Evolutionary conservation across 2,113 vertebrate genomes (phyloP), one percentile per base, ranked within the genome.

Genomic region (Chlamydotis undulata): DNA sequence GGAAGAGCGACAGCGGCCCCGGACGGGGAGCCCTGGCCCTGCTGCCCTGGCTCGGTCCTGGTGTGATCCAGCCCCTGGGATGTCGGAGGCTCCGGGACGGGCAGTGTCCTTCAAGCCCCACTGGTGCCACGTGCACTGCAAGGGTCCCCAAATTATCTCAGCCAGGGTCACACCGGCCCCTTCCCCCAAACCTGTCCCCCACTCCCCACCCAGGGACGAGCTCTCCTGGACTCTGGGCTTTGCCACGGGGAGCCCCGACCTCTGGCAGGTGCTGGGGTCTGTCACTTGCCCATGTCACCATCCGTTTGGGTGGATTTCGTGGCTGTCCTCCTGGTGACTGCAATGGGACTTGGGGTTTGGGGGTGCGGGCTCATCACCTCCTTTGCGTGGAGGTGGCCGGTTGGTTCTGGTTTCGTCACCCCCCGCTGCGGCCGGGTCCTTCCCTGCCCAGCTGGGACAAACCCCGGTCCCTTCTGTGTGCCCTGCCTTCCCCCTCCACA

Each of bases 61-160:
- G 22, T 0, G 0, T 37, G 35, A 47, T 29, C 41, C 10, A 2
- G 19, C 43, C 26, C 45, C 0, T 4, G 23, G 43, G 39, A 49
- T 19, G 17, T 15, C 2, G 4, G 59, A 53, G 21, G 31, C 33
- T 80, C 23, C 33, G 28, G 33, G 33, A 8, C 12, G 13, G 28
- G 16, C 60, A 50, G 57, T 0, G 1, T 50, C 29, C 39, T 25
- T 63, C 3, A 5, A 45, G 18, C 8, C n/a, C 10, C 26, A 31
- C 23, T 9, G 21, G 37, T 53, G 16, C 19, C 57, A 57, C 0
- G 0, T 26, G 21, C 0, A 0, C 67, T 74, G 10, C 33, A 12
- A 39, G 22, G 23, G 9, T n/a, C 11, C 55, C n/a, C 6, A 4
- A 29, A 60, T 28, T 43, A 35, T 45, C 37, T 23, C 10, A 4